Base-by-base conservation (phyloP, 2,888 invertebrate genomes). In the Opisthograptis luteolata region DNA sequence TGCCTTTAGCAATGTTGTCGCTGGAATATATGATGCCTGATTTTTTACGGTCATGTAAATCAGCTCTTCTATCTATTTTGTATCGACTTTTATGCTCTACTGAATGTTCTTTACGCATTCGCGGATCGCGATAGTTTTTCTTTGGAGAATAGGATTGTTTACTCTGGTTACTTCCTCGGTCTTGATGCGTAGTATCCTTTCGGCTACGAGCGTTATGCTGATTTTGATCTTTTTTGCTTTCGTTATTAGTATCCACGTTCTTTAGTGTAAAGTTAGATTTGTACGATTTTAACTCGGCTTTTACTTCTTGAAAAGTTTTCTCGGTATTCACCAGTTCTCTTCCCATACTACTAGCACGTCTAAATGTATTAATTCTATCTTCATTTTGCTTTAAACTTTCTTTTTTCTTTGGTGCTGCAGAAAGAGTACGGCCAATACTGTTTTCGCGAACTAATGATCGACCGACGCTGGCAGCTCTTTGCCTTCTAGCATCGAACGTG, bases 401-500 rank as follows among this genome's bases (percentile, higher is more conserved):
- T 30, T 12, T 32, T 13, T n/a, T 4, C 32, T 53, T 57, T 31
- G 15, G 27, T 14, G 25, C 17, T 19, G 25, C n/a, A 8, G 22
- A 5, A 15, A 36, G 14, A 5, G 55, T 54, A 7, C 55, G 58
- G 3, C 55, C 66, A 8, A 62, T 60, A 53, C 65, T 69, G 7
- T 58, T 55, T 39, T 72, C 72, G 8, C 54, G 66, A 10, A 46
- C 53, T 45, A 81, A 58, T 19, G 75, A 63, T 40, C 87, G 72
- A 2, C 89, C 88, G 13, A 89, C 87, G 66, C 89, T 90, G 1
- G 81, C 53, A 10, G 88, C 87, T 32, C 89, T 79, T 61, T 77
- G 72, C 56, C 76, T 73, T 48, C 83, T 76, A 34, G 56, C 55
- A 69, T 85, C 75, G 55, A 81, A 79, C 45, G 68, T 65, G 47